A percentile compares a stretch with the other conserved stretches of the same genome.
Evolutionary conservation across 2,888 invertebrate genomes (phyloP).

Genomic region (Deilephila porcellus): DNA sequence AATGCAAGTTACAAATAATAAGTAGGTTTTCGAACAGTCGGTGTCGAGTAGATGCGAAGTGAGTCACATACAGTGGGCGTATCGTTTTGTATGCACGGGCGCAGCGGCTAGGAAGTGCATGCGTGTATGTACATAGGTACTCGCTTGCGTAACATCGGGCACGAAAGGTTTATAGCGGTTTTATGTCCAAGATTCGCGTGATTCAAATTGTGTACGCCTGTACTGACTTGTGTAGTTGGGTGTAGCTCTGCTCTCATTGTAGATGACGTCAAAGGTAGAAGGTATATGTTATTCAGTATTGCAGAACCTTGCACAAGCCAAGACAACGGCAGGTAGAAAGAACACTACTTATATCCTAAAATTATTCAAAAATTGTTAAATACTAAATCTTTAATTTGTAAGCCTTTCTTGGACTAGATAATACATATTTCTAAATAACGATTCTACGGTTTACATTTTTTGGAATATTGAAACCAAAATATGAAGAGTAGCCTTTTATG

Average conservation of each 20-base stretch:
- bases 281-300: too few species aligned
- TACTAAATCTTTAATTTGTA: too few species aligned
- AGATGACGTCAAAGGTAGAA: too few species aligned
- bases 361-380: too few species aligned
- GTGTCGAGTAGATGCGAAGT: conserved; percentile 51
- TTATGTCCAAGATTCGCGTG: conserved; percentile 24
- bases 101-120: conserved; percentile 75
- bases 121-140: conserved; percentile 50
- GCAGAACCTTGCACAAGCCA: too few species aligned
- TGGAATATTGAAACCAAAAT: too few species aligned
- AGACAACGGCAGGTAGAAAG: too few species aligned
- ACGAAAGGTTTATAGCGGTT: conserved; percentile 43
- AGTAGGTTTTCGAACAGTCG: conserved; percentile 46
- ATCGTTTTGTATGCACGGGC: conserved; percentile 70
- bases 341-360: too few species aligned
- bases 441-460: too few species aligned
- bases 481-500: too few species aligned
- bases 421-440: too few species aligned
- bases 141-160: conserved; percentile 51
- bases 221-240: background rate
- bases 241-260: background rate
- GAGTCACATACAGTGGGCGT: conserved; percentile 71
- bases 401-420: too few species aligned
- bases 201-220: background rate
- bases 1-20: conserved; percentile 47